Base-by-base conservation (phyloP, 2,797 vertebrate genomes). In the Megaceryle alcyon region DNA sequence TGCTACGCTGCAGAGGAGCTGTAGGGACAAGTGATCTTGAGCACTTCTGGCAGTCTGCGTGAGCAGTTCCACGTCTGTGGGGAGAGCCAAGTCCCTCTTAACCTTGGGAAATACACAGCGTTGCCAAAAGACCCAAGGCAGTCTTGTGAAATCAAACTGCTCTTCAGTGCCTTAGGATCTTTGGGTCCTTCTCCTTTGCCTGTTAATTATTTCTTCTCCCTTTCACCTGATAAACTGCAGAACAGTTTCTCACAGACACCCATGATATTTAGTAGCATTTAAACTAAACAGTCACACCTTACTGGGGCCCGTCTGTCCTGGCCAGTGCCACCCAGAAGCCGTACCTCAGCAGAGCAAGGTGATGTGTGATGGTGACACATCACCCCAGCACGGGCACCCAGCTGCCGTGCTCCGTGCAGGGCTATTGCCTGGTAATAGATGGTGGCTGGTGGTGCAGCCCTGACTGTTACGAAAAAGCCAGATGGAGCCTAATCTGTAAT, bases 381-480 rank as follows among this genome's bases (percentile, higher is more conserved):
- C 86, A 65, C 5, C 49, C 59, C 48, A 49, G 48, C 48, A 49
- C 48, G 26, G 48, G 14, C 48, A 49, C 25, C 48, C 48, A 49
- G 23, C 48, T 25, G 25, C 25, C 48, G 14, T 23, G 25, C 48
- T 49, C 25, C 25, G 25, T 14, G 39, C 39, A 48, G 44, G 33
- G 26, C 54, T n/a, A 10, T 12, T 4, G 5, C 61, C n/a, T 60
- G 2, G 2, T 33, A n/a, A 14, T 3, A 23, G 37, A 29, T 1
- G 4, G 21, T 59, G 65, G 33, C 49, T 61, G 76, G 15, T 7
- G 29, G 41, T 18, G 37, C 23, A 23, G 77, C 63, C 35, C 57
- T 31, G 68, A 16, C 46, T 21, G 3, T 25, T 16, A 19, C 0
- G 0, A 48, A 29, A 1, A 2, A 37, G 35, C 39, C 22, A 9